Conservation (phyloP, 2,113 vertebrate genomes). For the Columba livia region DNA sequence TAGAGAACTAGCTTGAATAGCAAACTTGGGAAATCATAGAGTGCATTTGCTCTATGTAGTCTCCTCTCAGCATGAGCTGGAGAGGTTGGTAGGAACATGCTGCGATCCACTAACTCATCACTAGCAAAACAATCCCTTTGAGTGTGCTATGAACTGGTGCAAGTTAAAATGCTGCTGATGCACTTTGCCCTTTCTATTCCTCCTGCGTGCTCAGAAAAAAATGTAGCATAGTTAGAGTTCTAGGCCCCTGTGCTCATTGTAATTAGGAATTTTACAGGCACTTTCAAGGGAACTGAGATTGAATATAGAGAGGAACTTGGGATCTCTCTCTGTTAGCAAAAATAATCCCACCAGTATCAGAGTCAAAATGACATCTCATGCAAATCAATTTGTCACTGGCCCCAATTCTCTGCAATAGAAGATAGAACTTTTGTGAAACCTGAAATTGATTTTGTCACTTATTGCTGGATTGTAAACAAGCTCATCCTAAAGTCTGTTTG, state of each 20-base stretch:
- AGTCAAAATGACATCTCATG: not conserved
- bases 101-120: not conserved
- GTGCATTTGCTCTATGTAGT: not conserved
- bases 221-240: not conserved
- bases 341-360: not conserved
- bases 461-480: not conserved
- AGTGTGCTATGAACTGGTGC: not conserved
- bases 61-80: not conserved
- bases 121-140: not conserved
- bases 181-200: not conserved
- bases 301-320: not conserved
- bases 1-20: not conserved
- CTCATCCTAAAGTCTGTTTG: not conserved
- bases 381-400: not conserved
- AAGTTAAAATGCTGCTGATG: not conserved
- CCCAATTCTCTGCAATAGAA: not conserved
- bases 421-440: not conserved
- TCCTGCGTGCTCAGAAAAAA: not conserved
- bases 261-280: not conserved
- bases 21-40: constrained; percentile 3
- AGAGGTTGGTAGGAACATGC: not conserved
- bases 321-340: not conserved
- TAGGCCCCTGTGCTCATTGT: not conserved
- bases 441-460: not conserved
- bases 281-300: not conserved